A percentile compares a stretch with the other conserved stretches of the same genome.
Conservation (phyloP, 2,888 invertebrate species). For the Meloe dianella region DNA sequence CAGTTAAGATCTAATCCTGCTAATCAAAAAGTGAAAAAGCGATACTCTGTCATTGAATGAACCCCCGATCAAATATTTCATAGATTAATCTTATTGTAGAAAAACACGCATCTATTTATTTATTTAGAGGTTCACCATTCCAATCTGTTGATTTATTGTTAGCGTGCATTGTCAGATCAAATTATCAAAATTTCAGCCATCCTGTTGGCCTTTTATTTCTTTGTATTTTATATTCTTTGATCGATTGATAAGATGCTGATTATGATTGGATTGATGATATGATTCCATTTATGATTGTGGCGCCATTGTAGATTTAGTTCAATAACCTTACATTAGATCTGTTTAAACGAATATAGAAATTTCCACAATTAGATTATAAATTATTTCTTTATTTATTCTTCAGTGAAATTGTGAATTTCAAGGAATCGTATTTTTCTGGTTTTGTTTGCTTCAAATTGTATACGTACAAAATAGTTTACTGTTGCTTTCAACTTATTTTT, state of each 20-base stretch:
- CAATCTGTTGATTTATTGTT: neutral
- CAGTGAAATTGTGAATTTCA: too few relatives aligned
- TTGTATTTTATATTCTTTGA: neutral
- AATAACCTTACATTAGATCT: neutral
- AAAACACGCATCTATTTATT: slow-evolving; percentile 5
- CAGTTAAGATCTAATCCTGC: too few relatives aligned
- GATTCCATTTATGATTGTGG: neutral
- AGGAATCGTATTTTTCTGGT: too few relatives aligned
- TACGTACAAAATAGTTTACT: neutral
- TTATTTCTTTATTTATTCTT: neutral
- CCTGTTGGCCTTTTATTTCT: neutral
- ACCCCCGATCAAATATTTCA: neutral
- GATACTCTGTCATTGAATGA: too few relatives aligned
- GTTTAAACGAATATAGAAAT: neutral
- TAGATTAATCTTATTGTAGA: neutral
- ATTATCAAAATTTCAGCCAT: neutral
- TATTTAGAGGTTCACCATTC: neutral
- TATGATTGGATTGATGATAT: neutral
- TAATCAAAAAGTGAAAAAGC: too few relatives aligned
- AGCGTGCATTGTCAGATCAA: neutral
- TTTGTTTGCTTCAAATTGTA: too few relatives aligned
- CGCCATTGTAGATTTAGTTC: neutral
- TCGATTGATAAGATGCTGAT: neutral
- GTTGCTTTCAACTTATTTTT: neutral
- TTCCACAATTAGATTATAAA: neutral